A percentile compares a stretch with the other conserved stretches of the same genome.
Evolutionary conservation across 2,113 vertebrate genomes (phyloP).

Genomic region (Urocynchramus pylzowi): DNA sequence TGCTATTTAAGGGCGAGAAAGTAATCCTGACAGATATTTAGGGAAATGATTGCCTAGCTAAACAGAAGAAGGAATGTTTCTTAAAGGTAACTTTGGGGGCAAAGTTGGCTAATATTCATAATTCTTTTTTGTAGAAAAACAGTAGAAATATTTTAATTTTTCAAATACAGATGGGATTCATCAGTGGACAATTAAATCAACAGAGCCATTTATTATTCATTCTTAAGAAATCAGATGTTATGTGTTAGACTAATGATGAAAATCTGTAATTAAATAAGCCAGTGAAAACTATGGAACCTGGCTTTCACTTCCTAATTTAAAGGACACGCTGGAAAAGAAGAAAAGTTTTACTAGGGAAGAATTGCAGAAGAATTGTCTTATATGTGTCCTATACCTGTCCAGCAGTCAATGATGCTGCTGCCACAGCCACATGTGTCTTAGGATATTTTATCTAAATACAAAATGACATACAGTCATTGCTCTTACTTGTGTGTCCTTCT

Average conservation of each 20-base stretch:
- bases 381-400: not conserved
- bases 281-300: not conserved
- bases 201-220: not conserved
- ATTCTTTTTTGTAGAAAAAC: not conserved
- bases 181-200: not conserved
- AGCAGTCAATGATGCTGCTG: not conserved
- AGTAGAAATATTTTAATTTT: not conserved
- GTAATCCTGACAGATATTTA: not conserved
- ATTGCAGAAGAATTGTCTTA: not conserved
- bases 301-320: not conserved
- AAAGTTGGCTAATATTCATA: not conserved
- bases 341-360: not conserved
- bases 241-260: not conserved
- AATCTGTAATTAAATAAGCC: slow-evolving; percentile 2
- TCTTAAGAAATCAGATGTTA: slow-evolving; percentile 24
- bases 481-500: not conserved
- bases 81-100: not conserved
- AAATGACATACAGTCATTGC: not conserved
- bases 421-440: not conserved
- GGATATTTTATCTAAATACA: not conserved
- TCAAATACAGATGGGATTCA: not conserved
- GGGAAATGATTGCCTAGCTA: not conserved
- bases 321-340: not conserved
- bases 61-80: not conserved
- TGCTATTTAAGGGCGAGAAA: slow-evolving; percentile 18